Conservation (phyloP, 2,113 vertebrate species). For the Rhinoptilus africanus region DNA sequence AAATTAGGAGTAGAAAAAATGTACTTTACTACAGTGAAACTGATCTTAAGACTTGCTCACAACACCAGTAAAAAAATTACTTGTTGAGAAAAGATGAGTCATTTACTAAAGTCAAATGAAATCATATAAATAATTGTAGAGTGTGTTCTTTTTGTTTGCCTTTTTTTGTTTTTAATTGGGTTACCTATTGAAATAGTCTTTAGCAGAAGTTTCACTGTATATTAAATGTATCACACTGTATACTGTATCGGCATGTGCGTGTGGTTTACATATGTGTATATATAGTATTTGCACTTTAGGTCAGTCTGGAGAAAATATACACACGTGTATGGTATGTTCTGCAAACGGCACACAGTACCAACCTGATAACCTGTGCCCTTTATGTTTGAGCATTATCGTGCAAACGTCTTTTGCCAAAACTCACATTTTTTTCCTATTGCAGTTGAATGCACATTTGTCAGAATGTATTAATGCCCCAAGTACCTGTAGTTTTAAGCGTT, state of each 20-base stretch:
- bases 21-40: slow-evolving; percentile 68
- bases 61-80: not conserved
- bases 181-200: slow-evolving; percentile 43
- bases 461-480: slow-evolving; percentile 98
- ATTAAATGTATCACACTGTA: slow-evolving; percentile 72
- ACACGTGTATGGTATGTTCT: slow-evolving; percentile 54
- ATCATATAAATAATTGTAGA: not conserved
- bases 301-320: slow-evolving; percentile 42
- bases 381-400: slow-evolving; percentile 75
- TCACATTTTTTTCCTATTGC: slow-evolving; percentile 81
- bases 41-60: slow-evolving; percentile 40
- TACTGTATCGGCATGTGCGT: slow-evolving; percentile 69
- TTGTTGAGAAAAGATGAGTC: not conserved
- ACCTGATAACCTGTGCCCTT: slow-evolving; percentile 63
- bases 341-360: not conserved
- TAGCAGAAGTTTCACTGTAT: slow-evolving; percentile 69
- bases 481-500: slow-evolving; percentile 92
- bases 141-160: not conserved
- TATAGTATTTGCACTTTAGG: slow-evolving; percentile 40
- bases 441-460: slow-evolving; percentile 86
- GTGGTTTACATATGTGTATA: slow-evolving; percentile 67
- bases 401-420: slow-evolving; percentile 76
- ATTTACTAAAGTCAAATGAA: not conserved
- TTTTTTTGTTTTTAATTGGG: not conserved
- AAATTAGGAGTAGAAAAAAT: slow-evolving; percentile 51